Conservation (phyloP, 2,797 vertebrate genomes). For the Onychomys arenicola region DNA sequence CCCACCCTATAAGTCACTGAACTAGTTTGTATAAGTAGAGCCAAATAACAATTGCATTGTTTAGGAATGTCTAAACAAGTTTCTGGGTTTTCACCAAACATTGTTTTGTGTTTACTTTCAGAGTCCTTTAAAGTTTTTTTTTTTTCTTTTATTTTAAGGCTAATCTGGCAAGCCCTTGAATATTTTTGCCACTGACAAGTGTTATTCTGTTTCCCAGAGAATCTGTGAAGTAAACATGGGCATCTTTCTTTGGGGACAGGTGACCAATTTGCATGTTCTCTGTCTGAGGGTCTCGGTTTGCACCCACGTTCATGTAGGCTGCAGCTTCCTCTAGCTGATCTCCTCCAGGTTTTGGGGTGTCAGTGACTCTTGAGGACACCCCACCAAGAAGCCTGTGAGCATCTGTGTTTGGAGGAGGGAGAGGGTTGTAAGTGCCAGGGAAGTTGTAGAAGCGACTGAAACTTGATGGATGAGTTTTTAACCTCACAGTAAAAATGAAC, state of each 20-base stretch:
- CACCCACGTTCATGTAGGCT: background rate
- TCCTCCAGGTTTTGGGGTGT: background rate
- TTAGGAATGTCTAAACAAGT: slow-evolving; percentile 29
- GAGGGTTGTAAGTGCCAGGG: background rate
- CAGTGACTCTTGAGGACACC: background rate
- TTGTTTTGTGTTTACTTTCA: slow-evolving; percentile 11
- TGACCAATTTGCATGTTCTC: background rate
- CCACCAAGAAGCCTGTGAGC: background rate
- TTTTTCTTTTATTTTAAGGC: background rate
- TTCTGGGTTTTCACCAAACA: background rate
- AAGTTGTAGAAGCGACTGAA: slow-evolving; percentile 62
- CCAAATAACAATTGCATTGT: background rate
- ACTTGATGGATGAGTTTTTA: slow-evolving; percentile 68
- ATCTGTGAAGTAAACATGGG: background rate
- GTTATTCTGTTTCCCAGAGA: slow-evolving; percentile 60
- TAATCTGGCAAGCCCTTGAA: background rate
- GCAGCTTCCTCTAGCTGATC: background rate
- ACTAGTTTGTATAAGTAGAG: background rate
- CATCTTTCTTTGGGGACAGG: background rate
- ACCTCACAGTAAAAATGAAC: slow-evolving; percentile 54
- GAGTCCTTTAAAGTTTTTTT: slow-evolving; percentile 30
- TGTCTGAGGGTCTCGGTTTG: background rate
- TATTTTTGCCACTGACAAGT: background rate
- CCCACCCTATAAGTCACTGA: background rate
- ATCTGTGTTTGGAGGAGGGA: background rate